A percentile compares a stretch with the other conserved stretches of the same genome.
Evolutionary conservation across 2,797 vertebrate genomes (phyloP).

Genomic region (Crax fasciolata): DNA sequence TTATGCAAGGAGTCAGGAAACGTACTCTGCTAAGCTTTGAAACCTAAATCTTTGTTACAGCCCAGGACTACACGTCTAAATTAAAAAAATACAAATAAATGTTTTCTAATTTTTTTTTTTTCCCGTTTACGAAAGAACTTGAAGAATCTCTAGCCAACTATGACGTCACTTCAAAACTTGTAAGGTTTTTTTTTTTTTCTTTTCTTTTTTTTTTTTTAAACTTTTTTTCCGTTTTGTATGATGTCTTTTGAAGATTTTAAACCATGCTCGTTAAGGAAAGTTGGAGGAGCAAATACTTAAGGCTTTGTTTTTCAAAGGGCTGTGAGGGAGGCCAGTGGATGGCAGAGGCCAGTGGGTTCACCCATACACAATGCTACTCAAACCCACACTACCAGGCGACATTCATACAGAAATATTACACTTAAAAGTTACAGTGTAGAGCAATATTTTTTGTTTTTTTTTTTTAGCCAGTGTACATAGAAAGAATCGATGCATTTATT

Average conservation of each 20-base stretch:
- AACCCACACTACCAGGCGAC: constrained; percentile 84
- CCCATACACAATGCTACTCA: constrained; percentile 86
- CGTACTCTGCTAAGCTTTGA: constrained; percentile 85
- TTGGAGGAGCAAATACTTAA: constrained; percentile 96
- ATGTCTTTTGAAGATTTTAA: constrained; percentile 82
- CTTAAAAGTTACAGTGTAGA: constrained; percentile 98
- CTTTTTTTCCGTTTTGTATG: constrained; percentile 48
- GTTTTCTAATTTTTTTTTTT: constrained; percentile 82
- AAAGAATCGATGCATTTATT: constrained; percentile 92
- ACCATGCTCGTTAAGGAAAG: constrained; percentile 93
- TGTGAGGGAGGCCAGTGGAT: constrained; percentile 89
- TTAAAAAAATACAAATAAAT: constrained; percentile 92
- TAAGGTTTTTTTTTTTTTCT: constrained; percentile 10
- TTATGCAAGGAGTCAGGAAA: constrained; percentile 84
- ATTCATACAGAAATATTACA: constrained; percentile 93
- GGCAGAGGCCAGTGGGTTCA: constrained; percentile 87
- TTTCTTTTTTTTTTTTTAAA: background rate
- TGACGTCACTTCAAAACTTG: constrained; percentile 83
- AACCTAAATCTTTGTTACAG: constrained; percentile 83
- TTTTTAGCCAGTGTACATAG: constrained; percentile 98
- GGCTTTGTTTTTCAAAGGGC: constrained; percentile 94
- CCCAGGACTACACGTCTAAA: constrained; percentile 91
- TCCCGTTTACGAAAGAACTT: constrained; percentile 86
- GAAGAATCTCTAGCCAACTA: constrained; percentile 91
- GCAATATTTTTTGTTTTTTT: constrained; percentile 58